Evolutionary conservation across 2,113 vertebrate species (phyloP).

Genomic region (Laticauda laticaudata): DNA sequence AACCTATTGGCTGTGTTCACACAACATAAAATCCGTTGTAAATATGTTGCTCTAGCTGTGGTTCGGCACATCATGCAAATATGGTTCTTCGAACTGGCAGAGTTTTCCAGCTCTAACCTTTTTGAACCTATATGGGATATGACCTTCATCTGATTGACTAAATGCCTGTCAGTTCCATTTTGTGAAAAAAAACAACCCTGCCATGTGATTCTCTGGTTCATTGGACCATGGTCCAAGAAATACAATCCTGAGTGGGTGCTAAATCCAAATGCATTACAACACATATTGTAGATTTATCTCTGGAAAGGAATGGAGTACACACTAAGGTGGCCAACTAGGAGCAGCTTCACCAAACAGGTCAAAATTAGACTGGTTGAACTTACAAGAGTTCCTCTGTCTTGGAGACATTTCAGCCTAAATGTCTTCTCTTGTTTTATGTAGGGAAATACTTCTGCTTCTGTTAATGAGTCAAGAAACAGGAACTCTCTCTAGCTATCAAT

Average conservation of each 20-base stretch:
- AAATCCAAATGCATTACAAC: not conserved
- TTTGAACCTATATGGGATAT: not conserved
- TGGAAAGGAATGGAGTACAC: not conserved
- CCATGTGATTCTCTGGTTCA: not conserved
- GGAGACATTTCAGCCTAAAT: not conserved
- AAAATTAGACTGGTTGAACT: not conserved
- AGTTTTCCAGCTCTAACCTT: not conserved
- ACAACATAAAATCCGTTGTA: not conserved
- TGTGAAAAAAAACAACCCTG: not conserved
- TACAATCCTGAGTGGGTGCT: not conserved
- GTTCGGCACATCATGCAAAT: not conserved
- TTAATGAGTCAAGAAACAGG: not conserved
- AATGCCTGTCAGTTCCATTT: not conserved
- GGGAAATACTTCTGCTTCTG: not conserved
- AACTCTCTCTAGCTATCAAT: too few species aligned
- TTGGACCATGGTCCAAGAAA: not conserved
- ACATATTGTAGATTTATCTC: not conserved
- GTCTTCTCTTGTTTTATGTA: not conserved
- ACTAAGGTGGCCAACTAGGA: not conserved
- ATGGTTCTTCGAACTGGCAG: not conserved
- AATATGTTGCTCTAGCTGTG: not conserved
- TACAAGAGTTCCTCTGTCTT: not conserved
- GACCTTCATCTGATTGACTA: not conserved
- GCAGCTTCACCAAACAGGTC: not conserved
- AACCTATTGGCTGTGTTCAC: not conserved